These are phyloP conservation scores for Pogonocherus hispidulus DNA, from an alignment of 2,888 invertebrate genomes.

Conservation along the genomic window DNA sequence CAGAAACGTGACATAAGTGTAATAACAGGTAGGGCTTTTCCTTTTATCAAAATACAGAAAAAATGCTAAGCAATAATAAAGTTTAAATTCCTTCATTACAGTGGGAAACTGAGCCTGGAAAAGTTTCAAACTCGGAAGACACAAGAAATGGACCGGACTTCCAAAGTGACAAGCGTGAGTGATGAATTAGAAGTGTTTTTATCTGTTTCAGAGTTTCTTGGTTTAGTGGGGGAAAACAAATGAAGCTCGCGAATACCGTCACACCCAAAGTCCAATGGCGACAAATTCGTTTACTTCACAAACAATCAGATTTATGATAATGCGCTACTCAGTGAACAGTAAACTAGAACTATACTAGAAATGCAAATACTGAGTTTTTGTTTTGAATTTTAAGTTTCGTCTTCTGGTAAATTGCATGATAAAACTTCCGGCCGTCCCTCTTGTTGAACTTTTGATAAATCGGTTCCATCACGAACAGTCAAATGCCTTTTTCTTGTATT, in stretches of 20 bases:
- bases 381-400: slow-evolving; percentile 18
- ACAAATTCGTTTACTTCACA: slow-evolving; percentile 30
- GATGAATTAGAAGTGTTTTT: slow-evolving; percentile 60
- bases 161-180: slow-evolving; percentile 54
- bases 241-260: slow-evolving; percentile 27
- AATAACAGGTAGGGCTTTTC: background rate
- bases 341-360: slow-evolving; percentile 24
- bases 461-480: slow-evolving; percentile 2
- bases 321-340: slow-evolving; percentile 19
- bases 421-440: slow-evolving; percentile 16
- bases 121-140: slow-evolving; percentile 46
- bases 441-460: slow-evolving; percentile 25
- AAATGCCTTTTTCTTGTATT: background rate
- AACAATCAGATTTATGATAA: slow-evolving; percentile 38
- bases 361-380: slow-evolving; percentile 24
- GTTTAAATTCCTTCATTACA: slow-evolving; percentile 47
- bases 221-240: slow-evolving; percentile 32
- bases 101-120: slow-evolving; percentile 30
- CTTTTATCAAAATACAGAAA: slow-evolving; percentile 8
- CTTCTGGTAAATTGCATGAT: slow-evolving; percentile 10
- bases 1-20: too few relatives aligned
- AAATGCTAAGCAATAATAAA: slow-evolving; percentile 39
- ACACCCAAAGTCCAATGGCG: slow-evolving; percentile 22
- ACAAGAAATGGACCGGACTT: slow-evolving; percentile 57
- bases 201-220: slow-evolving; percentile 47